These are phyloP conservation scores for Lanistes nyassanus DNA, from an alignment of 1,140 invertebrate species.

Conservation along the genomic window DNA sequence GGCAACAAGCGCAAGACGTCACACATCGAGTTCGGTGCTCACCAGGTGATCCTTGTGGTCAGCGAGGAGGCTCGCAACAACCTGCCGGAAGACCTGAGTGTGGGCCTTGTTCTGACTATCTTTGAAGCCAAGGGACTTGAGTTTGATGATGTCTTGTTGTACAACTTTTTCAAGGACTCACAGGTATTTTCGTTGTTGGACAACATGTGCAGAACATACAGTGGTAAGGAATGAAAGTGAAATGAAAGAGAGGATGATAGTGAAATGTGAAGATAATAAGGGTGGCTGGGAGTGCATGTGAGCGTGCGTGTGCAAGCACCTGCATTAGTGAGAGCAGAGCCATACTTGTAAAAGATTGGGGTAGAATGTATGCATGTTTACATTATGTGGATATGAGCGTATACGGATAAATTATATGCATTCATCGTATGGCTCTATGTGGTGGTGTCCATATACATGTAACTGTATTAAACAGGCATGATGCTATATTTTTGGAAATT, in stretches of 20 bases:
- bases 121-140: constrained; percentile 61
- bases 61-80: constrained; percentile 48
- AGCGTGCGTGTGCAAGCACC: background rate
- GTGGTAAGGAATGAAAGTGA: background rate
- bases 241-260: background rate
- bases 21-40: constrained; percentile 62
- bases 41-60: constrained; percentile 60
- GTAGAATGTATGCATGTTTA: no score
- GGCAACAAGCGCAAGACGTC: constrained; percentile 56
- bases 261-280: background rate
- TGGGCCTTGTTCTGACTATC: constrained; percentile 57
- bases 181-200: constrained; percentile 36
- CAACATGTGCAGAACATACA: background rate
- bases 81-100: constrained; percentile 47
- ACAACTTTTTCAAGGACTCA: constrained; percentile 63
- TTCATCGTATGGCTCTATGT: no score
- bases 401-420: no score
- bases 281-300: background rate
- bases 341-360: no score
- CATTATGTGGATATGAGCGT: no score
- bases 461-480: no score
- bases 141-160: constrained; percentile 61
- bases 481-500: no score
- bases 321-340: no score
- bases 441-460: no score